phyloP scores from a whole-genome alignment of 2,888 invertebrate species.

The Drosophila histrio region DNA sequence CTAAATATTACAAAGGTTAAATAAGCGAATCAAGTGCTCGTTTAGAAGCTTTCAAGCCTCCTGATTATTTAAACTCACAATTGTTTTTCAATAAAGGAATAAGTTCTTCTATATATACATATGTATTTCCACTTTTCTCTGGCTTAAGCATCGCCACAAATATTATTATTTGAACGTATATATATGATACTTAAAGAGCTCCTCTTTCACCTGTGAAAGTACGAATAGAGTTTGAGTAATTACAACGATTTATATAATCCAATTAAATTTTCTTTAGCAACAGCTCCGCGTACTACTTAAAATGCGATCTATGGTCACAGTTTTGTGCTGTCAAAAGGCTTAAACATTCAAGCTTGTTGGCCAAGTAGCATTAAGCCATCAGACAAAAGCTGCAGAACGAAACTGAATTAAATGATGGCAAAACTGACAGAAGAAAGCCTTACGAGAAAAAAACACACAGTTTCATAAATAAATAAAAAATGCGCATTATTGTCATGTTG shows the following conservation, averaged over 20 bases:
- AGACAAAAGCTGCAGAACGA: constrained; percentile 56
- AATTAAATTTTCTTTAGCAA: not conserved
- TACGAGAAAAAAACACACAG: constrained; percentile 14
- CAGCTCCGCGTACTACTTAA: not conserved
- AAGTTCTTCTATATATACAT: no score
- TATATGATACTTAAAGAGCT: no score
- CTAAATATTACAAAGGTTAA: no score
- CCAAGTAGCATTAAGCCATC: constrained; percentile 48
- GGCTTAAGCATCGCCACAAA: no score
- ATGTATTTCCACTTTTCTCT: no score
- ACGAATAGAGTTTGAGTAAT: not conserved
- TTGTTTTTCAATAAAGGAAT: no score
- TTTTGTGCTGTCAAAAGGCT: not conserved
- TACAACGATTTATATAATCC: not conserved
- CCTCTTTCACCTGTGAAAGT: no score
- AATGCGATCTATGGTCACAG: not conserved
- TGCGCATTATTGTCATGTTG: constrained; percentile 82
- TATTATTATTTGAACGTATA: no score
- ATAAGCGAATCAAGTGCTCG: no score
- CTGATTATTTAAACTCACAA: no score
- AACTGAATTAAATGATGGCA: constrained; percentile 31
- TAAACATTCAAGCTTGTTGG: constrained; percentile 13
- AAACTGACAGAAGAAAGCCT: constrained; percentile 16
- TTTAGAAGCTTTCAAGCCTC: no score
- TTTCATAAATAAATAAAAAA: constrained; percentile 37